These are phyloP conservation scores for Syngnathoides biaculeatus DNA, from an alignment of 2,113 vertebrate species.

Conservation along the genomic window DNA sequence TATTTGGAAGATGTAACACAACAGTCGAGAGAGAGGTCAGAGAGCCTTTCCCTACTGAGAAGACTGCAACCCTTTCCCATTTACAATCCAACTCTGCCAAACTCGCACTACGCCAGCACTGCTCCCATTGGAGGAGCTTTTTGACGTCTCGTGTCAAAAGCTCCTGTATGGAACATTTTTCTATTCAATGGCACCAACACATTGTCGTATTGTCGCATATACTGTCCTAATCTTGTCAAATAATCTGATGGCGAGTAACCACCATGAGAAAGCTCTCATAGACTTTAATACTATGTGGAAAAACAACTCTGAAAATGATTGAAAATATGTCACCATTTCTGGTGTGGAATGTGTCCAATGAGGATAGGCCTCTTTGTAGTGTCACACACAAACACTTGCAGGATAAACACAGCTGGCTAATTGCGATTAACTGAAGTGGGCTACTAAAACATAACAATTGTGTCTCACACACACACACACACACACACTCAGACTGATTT, in stretches of 20 bases:
- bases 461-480: conserved; percentile 14
- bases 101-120: no score
- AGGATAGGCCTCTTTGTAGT: conserved; percentile 21
- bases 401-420: conserved; percentile 20
- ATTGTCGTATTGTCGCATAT: no score
- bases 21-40: no score
- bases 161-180: no score
- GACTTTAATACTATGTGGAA: background rate
- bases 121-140: no score
- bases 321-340: conserved; percentile 10
- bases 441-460: conserved; percentile 23
- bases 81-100: no score
- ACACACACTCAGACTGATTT: conserved; percentile 11
- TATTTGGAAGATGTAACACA: no score
- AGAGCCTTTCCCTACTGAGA: no score
- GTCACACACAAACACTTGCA: conserved; percentile 16
- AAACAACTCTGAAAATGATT: conserved; percentile 15
- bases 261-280: background rate
- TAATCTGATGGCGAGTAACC: background rate
- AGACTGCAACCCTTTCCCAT: no score
- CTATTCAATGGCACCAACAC: no score
- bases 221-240: background rate
- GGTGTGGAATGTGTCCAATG: conserved; percentile 16
- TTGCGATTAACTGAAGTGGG: conserved; percentile 27
- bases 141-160: no score